These are phyloP conservation scores for Rhipidura dahli DNA, from an alignment of 2,113 vertebrate genomes.

Conservation along the genomic window DNA sequence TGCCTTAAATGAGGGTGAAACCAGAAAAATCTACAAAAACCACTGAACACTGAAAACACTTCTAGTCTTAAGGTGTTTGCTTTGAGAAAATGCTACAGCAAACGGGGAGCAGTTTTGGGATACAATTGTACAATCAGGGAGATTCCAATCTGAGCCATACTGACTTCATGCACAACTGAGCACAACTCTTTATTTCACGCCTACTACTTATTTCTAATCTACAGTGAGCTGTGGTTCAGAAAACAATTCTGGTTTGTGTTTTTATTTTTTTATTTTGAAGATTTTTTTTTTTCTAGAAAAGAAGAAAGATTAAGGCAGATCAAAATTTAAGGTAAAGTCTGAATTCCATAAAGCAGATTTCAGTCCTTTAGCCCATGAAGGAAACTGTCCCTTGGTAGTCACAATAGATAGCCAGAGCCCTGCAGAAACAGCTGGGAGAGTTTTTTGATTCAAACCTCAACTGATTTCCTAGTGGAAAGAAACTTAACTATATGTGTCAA, in stretches of 20 bases:
- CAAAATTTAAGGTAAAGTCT: background rate
- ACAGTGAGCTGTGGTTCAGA: background rate
- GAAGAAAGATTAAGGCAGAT: background rate
- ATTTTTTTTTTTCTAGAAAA: background rate
- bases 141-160: background rate
- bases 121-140: background rate
- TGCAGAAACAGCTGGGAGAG: background rate
- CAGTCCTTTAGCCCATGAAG: background rate
- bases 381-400: background rate
- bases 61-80: background rate
- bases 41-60: background rate
- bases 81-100: background rate
- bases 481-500: background rate
- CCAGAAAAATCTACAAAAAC: background rate
- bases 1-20: background rate
- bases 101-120: background rate
- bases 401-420: background rate
- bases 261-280: background rate
- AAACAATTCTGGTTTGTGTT: background rate
- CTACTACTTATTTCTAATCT: background rate
- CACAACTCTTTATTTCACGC: background rate
- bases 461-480: background rate
- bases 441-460: background rate
- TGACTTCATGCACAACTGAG: background rate
- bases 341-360: background rate